These are phyloP conservation scores for Ophion ellenae DNA, from an alignment of 2,888 invertebrate genomes.

Conservation along the genomic window DNA sequence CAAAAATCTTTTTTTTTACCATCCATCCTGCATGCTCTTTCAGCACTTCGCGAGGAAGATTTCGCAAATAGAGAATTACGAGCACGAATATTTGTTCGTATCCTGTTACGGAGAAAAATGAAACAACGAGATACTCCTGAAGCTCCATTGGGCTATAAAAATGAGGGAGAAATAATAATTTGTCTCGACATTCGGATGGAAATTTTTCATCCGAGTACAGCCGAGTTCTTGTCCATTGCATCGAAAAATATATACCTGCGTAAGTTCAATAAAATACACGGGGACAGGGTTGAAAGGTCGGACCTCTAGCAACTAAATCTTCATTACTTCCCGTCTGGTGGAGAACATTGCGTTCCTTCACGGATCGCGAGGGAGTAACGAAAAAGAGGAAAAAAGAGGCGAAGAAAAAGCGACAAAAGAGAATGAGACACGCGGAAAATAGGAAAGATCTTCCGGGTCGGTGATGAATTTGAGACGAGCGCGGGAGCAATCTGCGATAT, in stretches of 20 bases:
- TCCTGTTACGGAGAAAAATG: too few species aligned
- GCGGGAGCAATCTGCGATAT: background rate
- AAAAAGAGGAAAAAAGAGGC: slow-evolving; percentile 18
- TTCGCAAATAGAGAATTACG: too few species aligned
- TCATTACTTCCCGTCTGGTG: slow-evolving; percentile 69
- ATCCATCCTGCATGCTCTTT: too few species aligned
- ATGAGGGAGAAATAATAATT: background rate
- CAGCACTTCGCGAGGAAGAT: too few species aligned
- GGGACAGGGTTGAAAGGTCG: slow-evolving; percentile 43
- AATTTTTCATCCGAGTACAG: background rate
- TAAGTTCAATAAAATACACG: slow-evolving; percentile 67
- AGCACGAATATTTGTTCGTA: too few species aligned
- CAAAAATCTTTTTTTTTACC: too few species aligned
- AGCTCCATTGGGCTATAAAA: too few species aligned
- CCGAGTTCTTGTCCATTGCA: background rate
- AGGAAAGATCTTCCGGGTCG: slow-evolving; percentile 9
- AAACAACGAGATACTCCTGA: too few species aligned
- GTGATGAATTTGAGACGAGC: slow-evolving; percentile 27
- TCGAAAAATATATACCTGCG: slow-evolving; percentile 28
- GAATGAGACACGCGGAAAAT: background rate
- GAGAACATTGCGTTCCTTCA: slow-evolving; percentile 48
- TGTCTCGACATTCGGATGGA: background rate
- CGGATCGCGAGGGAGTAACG: slow-evolving; percentile 22
- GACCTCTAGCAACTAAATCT: slow-evolving; percentile 61
- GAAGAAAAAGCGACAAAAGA: slow-evolving; percentile 6